Evolutionary conservation across 2,113 vertebrate genomes (phyloP).

Genomic region (Datnioides undecimradiatus): DNA sequence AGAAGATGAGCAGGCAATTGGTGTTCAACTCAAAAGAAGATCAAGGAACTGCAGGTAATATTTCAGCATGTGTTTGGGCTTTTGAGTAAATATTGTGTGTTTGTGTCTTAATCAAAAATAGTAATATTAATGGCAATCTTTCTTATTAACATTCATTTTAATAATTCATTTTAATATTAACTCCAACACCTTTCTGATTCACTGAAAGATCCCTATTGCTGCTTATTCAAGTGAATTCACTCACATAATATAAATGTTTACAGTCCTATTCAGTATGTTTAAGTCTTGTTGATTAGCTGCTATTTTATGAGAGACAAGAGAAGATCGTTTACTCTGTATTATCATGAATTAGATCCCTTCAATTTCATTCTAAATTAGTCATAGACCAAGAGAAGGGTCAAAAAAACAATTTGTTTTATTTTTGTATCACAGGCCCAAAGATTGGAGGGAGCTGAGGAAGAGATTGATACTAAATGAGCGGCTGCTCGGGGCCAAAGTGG

Average conservation of each 20-base stretch:
- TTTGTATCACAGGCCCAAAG: slow-evolving; percentile 72
- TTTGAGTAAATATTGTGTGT: not conserved
- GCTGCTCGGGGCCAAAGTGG: slow-evolving; percentile 88
- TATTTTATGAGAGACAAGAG: not conserved
- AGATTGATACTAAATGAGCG: slow-evolving; percentile 92
- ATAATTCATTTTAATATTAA: too few species aligned
- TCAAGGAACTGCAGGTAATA: slow-evolving; percentile 86
- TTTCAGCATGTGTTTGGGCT: not conserved
- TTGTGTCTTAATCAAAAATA: too few species aligned
- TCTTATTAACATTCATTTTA: too few species aligned
- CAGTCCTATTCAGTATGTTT: too few species aligned
- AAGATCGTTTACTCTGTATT: not conserved
- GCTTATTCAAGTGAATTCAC: not conserved
- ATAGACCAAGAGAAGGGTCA: too few species aligned
- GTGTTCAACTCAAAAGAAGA: slow-evolving; percentile 86
- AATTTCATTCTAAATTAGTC: too few species aligned
- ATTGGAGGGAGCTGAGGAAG: slow-evolving; percentile 88
- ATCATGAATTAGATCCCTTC: not conserved
- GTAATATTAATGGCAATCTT: too few species aligned
- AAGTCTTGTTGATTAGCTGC: too few species aligned
- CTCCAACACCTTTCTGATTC: not conserved
- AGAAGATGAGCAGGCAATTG: slow-evolving; percentile 85
- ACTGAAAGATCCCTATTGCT: too few species aligned
- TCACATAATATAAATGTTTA: too few species aligned
- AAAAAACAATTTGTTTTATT: not conserved